phyloP scores from a whole-genome alignment of 2,113 vertebrate genomes.

The Myiagra hebetior region DNA sequence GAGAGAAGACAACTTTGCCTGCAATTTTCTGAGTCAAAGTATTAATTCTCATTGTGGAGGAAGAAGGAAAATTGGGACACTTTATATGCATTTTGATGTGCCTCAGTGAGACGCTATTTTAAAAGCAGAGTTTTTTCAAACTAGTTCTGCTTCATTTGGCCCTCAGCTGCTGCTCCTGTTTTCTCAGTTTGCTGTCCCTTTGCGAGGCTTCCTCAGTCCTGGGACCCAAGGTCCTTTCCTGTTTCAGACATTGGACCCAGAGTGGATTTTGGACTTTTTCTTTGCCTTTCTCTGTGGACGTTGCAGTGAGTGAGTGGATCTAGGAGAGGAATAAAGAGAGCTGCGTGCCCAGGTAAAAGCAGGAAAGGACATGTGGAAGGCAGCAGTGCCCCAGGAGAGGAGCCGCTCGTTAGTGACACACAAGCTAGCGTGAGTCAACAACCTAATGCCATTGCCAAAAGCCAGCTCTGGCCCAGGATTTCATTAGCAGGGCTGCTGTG shows the following conservation, averaged over 20 bases:
- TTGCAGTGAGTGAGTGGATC: neutral
- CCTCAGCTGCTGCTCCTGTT: neutral
- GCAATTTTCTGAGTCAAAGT: neutral
- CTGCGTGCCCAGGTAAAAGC: neutral
- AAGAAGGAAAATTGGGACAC: neutral
- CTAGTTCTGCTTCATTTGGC: neutral
- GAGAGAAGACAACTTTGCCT: neutral
- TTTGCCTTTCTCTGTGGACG: neutral
- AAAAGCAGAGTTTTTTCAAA: neutral
- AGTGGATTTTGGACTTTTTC: neutral
- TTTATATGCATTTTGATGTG: neutral
- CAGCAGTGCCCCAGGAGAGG: neutral
- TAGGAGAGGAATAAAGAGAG: neutral
- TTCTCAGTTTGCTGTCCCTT: neutral
- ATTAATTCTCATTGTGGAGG: neutral
- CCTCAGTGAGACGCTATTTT: neutral
- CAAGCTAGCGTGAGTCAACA: neutral
- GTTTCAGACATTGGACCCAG: accelerated
- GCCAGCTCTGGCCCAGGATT: neutral
- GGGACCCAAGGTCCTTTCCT: neutral
- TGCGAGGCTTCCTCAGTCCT: neutral
- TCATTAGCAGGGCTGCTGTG: neutral
- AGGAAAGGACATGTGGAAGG: neutral
- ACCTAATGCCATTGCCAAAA: neutral
- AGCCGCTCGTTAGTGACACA: neutral